phyloP scores from a whole-genome alignment of 2,113 vertebrate genomes.

The Amphiprion ocellaris region DNA sequence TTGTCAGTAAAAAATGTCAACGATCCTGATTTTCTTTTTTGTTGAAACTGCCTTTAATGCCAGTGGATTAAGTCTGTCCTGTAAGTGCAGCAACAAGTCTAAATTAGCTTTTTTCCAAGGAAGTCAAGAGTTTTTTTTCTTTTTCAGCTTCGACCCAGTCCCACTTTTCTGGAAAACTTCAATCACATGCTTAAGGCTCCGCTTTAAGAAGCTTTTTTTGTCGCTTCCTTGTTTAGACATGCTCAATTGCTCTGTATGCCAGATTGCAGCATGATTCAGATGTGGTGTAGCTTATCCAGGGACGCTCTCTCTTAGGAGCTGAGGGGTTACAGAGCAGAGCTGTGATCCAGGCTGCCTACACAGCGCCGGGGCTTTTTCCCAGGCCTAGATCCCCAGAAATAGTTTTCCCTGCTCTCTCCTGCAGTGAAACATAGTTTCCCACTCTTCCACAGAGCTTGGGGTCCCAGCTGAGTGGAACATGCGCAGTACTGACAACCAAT shows the following conservation, averaged over 20 bases:
- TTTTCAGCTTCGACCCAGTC: conserved; percentile 5
- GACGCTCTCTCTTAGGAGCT: conserved; percentile 58
- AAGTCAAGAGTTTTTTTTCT: conserved; percentile 21
- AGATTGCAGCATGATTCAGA: conserved; percentile 60
- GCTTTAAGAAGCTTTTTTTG: conserved; percentile 2
- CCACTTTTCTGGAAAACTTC: conserved; percentile 10
- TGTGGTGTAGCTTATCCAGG: conserved; percentile 56
- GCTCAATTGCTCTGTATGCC: conserved; percentile 32
- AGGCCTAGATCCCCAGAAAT: conserved; percentile 79
- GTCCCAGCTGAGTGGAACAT: conserved; percentile 60
- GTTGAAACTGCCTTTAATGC: not conserved
- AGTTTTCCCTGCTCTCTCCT: conserved; percentile 60
- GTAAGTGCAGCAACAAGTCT: not conserved
- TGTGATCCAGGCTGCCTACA: conserved; percentile 59
- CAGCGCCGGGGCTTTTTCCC: conserved; percentile 77
- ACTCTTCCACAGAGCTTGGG: conserved; percentile 51
- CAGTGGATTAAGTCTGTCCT: not conserved
- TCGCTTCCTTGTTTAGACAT: conserved; percentile 56
- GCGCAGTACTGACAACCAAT: conserved; percentile 26
- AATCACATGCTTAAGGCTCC: conserved; percentile 15
- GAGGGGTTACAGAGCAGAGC: conserved; percentile 62
- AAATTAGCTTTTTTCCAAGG: conserved; percentile 18
- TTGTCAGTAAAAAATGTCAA: not conserved
- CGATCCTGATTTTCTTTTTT: not conserved
- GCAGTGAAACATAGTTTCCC: conserved; percentile 70